Evolutionary conservation across 2,888 invertebrate species (phyloP), one percentile per base, ranked within the genome.

Genomic region (Leucoma salicis): DNA sequence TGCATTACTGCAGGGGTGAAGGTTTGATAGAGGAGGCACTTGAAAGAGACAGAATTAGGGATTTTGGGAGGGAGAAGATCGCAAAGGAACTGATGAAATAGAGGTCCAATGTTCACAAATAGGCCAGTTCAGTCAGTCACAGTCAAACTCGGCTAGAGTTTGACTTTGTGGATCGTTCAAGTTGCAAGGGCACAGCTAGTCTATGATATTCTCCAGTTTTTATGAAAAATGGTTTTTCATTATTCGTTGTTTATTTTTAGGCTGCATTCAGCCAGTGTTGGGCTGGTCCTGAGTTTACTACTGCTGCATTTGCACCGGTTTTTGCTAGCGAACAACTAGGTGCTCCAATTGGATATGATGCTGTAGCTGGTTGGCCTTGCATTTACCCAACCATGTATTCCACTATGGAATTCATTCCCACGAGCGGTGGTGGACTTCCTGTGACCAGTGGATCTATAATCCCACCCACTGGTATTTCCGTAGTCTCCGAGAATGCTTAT

Each of bases 401-500:
- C 5, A 29, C 1, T 1, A 13, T 29, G 6, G 14, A 29, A 7
- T 29, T 29, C 6, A 29, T 6, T 13, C 29, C 29, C 1, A 29
- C 12, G 13, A 13, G 7, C 13, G 4, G 18, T 13, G 18, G 13
- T 24, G 13, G 12, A 10, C 7, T 21, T 3, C 8, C 18, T 24
- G 18, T 13, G 1, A 34, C 21, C 2, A 34, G 33, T 12, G 6
- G n/a, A 12, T 18, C 16, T 18, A 8, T 21, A 4, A 4, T 31
- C 2, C 15, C 14, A 7, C 15, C 15, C 6, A 31, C 15, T 16
- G 33, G 18, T 8, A 18, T 33, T 11, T 33, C 33, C 2, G 18
- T 18, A 8, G 24, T 34, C 0, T 62, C 63, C 7, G 60, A 63
- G 5, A 63, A 63, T 1, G 44, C 13, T 18, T 63, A 54, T 15